These are phyloP conservation scores for Ophion obscuratus DNA, from an alignment of 2,888 invertebrate species.

Conservation along the genomic window DNA sequence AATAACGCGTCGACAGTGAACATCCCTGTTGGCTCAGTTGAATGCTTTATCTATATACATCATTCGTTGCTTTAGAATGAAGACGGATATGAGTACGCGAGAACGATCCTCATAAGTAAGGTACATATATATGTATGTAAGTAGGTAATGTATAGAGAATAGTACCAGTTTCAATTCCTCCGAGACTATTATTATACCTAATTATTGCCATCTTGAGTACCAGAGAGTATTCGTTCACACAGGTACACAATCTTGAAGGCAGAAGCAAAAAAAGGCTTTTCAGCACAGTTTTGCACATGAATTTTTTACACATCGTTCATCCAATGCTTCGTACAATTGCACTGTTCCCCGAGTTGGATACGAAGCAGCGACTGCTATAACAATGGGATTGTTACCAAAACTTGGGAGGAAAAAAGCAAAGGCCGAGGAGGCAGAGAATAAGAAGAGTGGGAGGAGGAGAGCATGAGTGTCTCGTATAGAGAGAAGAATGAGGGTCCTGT, in stretches of 20 bases:
- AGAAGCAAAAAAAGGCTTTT: background rate
- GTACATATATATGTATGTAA: background rate
- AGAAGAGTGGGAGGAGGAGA: conserved; percentile 5
- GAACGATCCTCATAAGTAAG: background rate
- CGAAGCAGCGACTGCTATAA: conserved; percentile 61
- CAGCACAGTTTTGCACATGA: background rate
- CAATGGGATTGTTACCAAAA: conserved; percentile 74
- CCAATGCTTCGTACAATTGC: background rate
- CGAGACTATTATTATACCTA: background rate
- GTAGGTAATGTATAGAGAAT: background rate
- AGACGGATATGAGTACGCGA: background rate
- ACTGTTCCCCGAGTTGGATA: conserved; percentile 25
- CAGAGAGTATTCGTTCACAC: background rate
- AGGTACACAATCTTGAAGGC: background rate
- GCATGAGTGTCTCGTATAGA: background rate
- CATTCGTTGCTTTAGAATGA: background rate
- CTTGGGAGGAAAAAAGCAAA: conserved; percentile 37
- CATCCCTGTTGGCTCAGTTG: background rate
- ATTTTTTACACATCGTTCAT: conserved; percentile 1
- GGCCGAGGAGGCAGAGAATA: background rate
- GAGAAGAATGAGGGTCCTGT: conserved; percentile 22
- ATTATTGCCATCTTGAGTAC: background rate
- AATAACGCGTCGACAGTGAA: background rate
- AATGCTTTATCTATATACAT: background rate
- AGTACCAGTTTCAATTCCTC: background rate